phyloP scores from a whole-genome alignment of 2,113 vertebrate genomes.

The Desmodus rotundus region DNA sequence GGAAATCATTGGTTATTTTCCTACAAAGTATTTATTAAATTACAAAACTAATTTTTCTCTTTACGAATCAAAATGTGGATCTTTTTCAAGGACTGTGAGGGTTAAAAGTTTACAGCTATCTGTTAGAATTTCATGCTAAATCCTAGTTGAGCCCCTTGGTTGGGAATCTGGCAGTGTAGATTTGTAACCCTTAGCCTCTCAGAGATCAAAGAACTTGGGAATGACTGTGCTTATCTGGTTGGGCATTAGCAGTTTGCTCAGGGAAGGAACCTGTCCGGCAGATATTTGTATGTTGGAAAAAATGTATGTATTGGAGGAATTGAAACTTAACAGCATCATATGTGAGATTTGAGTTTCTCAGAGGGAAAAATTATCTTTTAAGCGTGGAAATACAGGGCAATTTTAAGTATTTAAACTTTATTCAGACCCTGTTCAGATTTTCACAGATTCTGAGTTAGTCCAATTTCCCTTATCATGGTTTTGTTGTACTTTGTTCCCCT shows the following conservation, averaged over 20 bases:
- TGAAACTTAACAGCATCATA: neutral
- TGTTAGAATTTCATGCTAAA: neutral
- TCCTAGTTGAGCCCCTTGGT: neutral
- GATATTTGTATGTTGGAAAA: neutral
- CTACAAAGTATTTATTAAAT: neutral
- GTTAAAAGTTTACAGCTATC: neutral
- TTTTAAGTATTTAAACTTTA: neutral
- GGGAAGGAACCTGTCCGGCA: neutral
- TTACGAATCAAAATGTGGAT: neutral
- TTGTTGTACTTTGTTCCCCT: neutral
- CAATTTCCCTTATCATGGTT: neutral
- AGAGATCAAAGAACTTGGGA: neutral
- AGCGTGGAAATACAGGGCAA: neutral
- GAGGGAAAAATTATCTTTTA: neutral
- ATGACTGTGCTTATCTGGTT: neutral
- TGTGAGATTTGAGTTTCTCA: neutral
- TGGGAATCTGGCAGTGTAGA: neutral
- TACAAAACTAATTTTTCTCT: slow-evolving; percentile 8
- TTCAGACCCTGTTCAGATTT: neutral
- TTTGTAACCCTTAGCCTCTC: neutral
- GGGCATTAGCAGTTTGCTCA: neutral
- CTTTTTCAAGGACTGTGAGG: neutral
- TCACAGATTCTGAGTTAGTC: neutral
- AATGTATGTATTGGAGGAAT: neutral
- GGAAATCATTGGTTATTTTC: neutral